A percentile compares a stretch with the other conserved stretches of the same genome.
phyloP scores from a whole-genome alignment of 2,113 vertebrate species.

The Strix aluco region DNA sequence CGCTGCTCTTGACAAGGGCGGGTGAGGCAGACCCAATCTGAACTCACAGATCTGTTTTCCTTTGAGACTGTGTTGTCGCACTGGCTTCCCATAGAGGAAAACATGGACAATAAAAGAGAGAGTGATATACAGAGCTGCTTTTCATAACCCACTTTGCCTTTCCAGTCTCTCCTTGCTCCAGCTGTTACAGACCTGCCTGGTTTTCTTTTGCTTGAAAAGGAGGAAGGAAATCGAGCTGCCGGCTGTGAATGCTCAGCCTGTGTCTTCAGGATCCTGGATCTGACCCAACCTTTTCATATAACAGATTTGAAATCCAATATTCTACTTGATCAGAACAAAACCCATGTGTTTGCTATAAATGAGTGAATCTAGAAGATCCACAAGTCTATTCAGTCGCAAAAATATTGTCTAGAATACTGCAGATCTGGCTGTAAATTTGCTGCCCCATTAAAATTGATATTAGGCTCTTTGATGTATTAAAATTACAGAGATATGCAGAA shows the following conservation, averaged over 20 bases:
- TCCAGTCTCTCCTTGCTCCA: neutral
- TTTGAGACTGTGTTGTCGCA: neutral
- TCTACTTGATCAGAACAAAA: neutral
- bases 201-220: neutral
- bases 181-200: neutral
- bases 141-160: neutral
- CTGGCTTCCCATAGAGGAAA: neutral
- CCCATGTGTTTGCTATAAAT: neutral
- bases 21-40: neutral
- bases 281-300: neutral
- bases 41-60: neutral
- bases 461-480: neutral
- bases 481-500: neutral
- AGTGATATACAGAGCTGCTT: neutral
- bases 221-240: neutral
- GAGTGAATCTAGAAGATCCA: neutral
- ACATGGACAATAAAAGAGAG: neutral
- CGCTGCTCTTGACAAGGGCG: neutral
- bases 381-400: neutral
- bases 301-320: neutral
- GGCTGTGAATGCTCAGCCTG: neutral
- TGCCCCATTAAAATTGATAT: neutral
- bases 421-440: neutral
- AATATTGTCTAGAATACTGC: neutral
- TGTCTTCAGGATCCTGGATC: neutral